A percentile compares a stretch with the other conserved stretches of the same genome.
phyloP scores from a whole-genome alignment of 2,797 vertebrate species.

The Syngnathus rostellatus region DNA sequence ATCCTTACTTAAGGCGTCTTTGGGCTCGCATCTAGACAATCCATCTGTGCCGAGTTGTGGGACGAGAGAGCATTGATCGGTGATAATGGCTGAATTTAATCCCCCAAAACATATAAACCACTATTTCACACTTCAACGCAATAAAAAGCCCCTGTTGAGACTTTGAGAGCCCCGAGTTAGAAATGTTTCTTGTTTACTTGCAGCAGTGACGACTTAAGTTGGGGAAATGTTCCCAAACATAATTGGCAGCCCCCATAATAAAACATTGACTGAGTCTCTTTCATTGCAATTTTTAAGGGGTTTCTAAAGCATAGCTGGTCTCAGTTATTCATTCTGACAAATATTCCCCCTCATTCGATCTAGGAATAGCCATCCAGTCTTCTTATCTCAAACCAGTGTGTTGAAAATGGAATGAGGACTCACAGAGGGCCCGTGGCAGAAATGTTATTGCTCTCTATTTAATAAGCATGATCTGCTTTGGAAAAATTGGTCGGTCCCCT shows the following conservation, averaged over 20 bases:
- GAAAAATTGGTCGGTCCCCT: not conserved
- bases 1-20: constrained; percentile 44
- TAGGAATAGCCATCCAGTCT: not conserved
- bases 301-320: not conserved
- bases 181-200: not conserved
- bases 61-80: constrained; percentile 45
- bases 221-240: not conserved
- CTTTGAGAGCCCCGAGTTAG: constrained; percentile 8
- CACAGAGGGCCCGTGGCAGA: constrained; percentile 1
- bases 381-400: not conserved
- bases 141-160: constrained; percentile 11
- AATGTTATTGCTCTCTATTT: not conserved
- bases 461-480: not conserved
- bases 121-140: constrained; percentile 29
- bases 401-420: constrained; percentile 13
- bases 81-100: constrained; percentile 50
- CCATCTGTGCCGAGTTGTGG: constrained; percentile 35
- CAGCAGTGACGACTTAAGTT: not conserved
- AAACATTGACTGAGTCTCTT: not conserved
- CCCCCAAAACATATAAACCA: constrained; percentile 33
- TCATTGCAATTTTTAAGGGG: not conserved
- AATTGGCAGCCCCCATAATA: not conserved
- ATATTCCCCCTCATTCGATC: constrained; percentile 8
- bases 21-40: constrained; percentile 39
- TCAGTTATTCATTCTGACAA: not conserved